These are phyloP conservation scores for Megalops atlanticus DNA, from an alignment of 2,113 vertebrate species.

Conservation along the genomic window DNA sequence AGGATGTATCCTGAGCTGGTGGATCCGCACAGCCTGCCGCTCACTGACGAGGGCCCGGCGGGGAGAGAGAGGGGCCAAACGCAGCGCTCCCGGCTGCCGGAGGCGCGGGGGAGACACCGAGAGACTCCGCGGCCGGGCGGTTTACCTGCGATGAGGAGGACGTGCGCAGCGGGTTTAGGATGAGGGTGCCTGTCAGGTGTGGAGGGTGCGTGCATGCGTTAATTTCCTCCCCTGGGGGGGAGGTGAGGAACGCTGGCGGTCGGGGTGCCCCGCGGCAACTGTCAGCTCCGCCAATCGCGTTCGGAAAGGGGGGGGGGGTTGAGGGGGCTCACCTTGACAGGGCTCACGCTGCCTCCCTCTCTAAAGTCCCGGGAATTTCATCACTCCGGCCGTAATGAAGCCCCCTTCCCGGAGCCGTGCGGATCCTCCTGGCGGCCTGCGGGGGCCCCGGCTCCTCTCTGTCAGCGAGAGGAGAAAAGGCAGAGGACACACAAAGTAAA, in stretches of 20 bases:
- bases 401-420: slow-evolving; percentile 90
- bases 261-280: slow-evolving; percentile 59
- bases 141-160: slow-evolving; percentile 69
- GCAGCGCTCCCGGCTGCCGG: too few relatives aligned
- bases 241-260: slow-evolving; percentile 64
- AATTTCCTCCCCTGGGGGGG: slow-evolving; percentile 75
- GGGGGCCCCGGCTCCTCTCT: slow-evolving; percentile 91
- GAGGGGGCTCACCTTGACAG: slow-evolving; percentile 91
- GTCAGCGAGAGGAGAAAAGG: slow-evolving; percentile 60
- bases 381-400: slow-evolving; percentile 97
- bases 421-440: slow-evolving; percentile 92
- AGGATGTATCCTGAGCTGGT: slow-evolving; percentile 43
- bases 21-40: slow-evolving; percentile 52
- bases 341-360: slow-evolving; percentile 86
- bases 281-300: slow-evolving; percentile 68
- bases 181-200: slow-evolving; percentile 64
- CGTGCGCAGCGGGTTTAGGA: slow-evolving; percentile 70
- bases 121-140: too few relatives aligned
- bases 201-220: slow-evolving; percentile 57
- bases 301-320: too few relatives aligned
- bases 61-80: slow-evolving; percentile 42
- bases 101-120: too few relatives aligned
- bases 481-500: slow-evolving; percentile 64
- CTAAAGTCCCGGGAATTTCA: slow-evolving; percentile 96
- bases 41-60: slow-evolving; percentile 51